phyloP scores from a whole-genome alignment of 1,140 invertebrate genomes.

The Branchinecta lynchi region DNA sequence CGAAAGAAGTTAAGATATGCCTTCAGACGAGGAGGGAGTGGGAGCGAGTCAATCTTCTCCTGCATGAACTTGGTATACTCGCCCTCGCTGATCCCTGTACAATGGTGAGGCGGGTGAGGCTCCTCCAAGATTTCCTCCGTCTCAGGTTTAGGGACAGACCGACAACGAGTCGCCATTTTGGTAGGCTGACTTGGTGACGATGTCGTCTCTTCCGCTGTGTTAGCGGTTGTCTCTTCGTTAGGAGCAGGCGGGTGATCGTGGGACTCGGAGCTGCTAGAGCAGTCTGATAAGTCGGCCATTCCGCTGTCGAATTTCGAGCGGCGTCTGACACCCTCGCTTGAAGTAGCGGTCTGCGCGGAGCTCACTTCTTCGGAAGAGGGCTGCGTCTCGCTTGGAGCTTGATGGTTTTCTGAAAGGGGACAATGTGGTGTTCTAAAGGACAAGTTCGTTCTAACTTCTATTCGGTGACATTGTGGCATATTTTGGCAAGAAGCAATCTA shows the following conservation, averaged over 20 bases:
- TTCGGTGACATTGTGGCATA: too few species aligned
- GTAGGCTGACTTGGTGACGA: constrained; percentile 14
- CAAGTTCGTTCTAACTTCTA: too few species aligned
- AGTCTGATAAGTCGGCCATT: constrained; percentile 35
- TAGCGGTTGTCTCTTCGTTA: constrained; percentile 13
- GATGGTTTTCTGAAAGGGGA: constrained; percentile 19
- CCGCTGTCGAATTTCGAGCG: constrained; percentile 43
- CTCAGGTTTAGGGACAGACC: constrained; percentile 18
- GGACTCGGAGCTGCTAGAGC: constrained; percentile 22
- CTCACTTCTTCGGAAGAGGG: constrained; percentile 10
- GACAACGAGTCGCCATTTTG: constrained; percentile 11
- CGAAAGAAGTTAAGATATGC: constrained; percentile 40
- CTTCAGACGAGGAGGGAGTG: constrained; percentile 39
- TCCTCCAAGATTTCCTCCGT: constrained; percentile 21
- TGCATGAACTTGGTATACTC: constrained; percentile 33
- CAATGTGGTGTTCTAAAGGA: too few species aligned
- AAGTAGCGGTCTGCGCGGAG: neutral
- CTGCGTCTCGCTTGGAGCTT: neutral
- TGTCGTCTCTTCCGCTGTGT: constrained; percentile 9
- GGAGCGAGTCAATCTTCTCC: constrained; percentile 37
- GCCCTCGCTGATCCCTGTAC: constrained; percentile 14
- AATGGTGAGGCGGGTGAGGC: constrained; percentile 24
- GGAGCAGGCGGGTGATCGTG: constrained; percentile 11
- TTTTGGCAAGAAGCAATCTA: too few species aligned
- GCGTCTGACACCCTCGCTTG: neutral